phyloP scores from a whole-genome alignment of 2,113 vertebrate genomes.

The Anas platyrhynchos region DNA sequence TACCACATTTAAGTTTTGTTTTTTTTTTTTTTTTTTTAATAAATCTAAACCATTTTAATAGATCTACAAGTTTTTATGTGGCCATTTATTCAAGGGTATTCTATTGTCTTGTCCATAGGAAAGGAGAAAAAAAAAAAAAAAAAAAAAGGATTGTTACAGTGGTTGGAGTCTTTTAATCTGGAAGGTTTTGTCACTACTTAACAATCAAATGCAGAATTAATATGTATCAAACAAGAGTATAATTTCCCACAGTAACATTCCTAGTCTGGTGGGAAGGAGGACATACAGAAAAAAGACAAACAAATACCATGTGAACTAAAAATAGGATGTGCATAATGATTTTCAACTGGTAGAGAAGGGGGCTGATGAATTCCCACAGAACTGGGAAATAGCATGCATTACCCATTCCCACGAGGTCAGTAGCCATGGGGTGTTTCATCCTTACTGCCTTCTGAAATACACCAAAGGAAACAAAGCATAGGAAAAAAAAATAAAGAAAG shows the following conservation, averaged over 20 bases:
- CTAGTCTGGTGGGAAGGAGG: slow-evolving; percentile 2
- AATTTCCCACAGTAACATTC: slow-evolving; percentile 28
- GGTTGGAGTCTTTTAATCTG: background rate
- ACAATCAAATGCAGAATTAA: background rate
- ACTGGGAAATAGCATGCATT: background rate
- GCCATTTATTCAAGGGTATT: background rate
- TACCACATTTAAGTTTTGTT: background rate
- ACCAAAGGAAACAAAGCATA: background rate
- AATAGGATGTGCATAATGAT: background rate
- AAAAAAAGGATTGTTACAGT: background rate
- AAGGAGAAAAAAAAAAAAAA: background rate
- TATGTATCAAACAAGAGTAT: background rate
- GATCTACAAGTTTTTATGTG: background rate
- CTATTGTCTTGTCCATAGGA: background rate
- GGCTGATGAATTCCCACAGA: slow-evolving; percentile 1
- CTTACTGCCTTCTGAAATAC: background rate
- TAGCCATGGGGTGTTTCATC: background rate
- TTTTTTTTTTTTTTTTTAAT: background rate
- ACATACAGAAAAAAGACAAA: slow-evolving; percentile 11
- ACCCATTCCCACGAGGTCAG: background rate
- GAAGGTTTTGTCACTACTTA: background rate
- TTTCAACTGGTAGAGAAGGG: background rate
- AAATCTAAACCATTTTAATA: background rate
- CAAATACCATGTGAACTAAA: slow-evolving; percentile 21
- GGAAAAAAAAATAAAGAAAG: fast-evolving